Evolutionary conservation across 2,113 vertebrate species (phyloP).

Genomic region (Octodon degus): DNA sequence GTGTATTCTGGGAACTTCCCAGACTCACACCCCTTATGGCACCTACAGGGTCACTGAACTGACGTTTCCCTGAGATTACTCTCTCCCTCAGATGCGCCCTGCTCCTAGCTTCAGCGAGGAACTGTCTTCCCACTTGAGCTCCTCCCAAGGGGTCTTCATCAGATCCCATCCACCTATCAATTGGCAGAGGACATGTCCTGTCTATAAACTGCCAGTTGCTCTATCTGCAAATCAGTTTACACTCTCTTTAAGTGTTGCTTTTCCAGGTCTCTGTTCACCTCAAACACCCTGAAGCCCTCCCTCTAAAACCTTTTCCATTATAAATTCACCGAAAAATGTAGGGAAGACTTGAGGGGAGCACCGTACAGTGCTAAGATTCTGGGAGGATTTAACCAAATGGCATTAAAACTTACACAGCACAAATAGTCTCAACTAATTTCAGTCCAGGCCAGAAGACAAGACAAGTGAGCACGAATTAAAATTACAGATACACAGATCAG

Average conservation of each 20-base stretch:
- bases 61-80: not conserved
- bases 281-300: not conserved
- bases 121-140: not conserved
- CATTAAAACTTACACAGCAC: conserved; percentile 76
- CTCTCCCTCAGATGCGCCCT: not conserved
- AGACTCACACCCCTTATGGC: fast-evolving
- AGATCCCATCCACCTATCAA: not conserved
- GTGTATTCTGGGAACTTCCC: not conserved
- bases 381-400: conserved; percentile 74
- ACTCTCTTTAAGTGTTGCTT: not conserved
- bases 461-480: conserved; percentile 82
- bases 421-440: conserved; percentile 81
- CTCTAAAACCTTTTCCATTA: conserved; percentile 51
- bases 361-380: not conserved
- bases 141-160: not conserved
- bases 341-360: conserved; percentile 35
- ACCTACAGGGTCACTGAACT: not conserved
- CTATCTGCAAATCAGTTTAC: not conserved
- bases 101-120: not conserved
- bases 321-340: conserved; percentile 42
- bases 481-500: conserved; percentile 79
- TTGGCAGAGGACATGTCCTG: not conserved
- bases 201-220: not conserved
- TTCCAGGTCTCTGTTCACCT: not conserved
- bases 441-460: conserved; percentile 76